Conservation (phyloP, 2,888 invertebrate genomes). For the Dichetophora obliterata region DNA sequence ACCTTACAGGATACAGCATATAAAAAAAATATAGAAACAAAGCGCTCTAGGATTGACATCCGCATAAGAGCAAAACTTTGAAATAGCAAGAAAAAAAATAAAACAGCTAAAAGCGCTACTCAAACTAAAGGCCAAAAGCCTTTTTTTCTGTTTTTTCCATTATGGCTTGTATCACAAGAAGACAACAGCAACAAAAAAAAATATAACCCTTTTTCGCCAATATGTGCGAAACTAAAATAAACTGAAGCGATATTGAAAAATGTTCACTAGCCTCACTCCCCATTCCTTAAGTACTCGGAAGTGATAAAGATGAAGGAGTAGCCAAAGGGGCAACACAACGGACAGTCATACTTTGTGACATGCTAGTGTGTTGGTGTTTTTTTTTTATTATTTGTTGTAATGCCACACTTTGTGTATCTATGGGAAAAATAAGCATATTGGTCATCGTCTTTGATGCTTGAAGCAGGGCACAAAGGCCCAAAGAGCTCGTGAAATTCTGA, state of each 20-base stretch:
- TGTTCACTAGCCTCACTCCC: not conserved
- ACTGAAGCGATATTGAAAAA: constrained; percentile 12
- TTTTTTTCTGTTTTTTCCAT: not conserved
- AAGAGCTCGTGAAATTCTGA: no score
- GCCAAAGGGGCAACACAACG: not conserved
- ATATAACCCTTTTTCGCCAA: constrained; percentile 20
- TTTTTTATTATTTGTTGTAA: not conserved
- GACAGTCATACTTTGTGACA: not conserved
- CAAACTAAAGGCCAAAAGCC: not conserved
- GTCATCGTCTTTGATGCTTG: constrained; percentile 22
- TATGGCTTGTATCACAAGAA: not conserved
- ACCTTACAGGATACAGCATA: not conserved
- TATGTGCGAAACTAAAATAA: constrained; percentile 14
- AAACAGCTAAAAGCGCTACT: not conserved
- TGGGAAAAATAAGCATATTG: constrained; percentile 8
- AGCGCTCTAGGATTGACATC: constrained; percentile 3
- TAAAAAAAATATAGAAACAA: constrained; percentile 4
- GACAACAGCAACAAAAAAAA: not conserved
- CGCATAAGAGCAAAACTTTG: constrained; percentile 15
- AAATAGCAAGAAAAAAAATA: not conserved
- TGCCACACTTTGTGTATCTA: not conserved
- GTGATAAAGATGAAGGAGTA: not conserved
- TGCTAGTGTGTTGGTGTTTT: not conserved
- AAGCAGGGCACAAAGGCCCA: not conserved
- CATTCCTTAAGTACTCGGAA: constrained; percentile 11